These are phyloP conservation scores for Hylia prasina DNA, from an alignment of 2,113 vertebrate species.

Conservation along the genomic window DNA sequence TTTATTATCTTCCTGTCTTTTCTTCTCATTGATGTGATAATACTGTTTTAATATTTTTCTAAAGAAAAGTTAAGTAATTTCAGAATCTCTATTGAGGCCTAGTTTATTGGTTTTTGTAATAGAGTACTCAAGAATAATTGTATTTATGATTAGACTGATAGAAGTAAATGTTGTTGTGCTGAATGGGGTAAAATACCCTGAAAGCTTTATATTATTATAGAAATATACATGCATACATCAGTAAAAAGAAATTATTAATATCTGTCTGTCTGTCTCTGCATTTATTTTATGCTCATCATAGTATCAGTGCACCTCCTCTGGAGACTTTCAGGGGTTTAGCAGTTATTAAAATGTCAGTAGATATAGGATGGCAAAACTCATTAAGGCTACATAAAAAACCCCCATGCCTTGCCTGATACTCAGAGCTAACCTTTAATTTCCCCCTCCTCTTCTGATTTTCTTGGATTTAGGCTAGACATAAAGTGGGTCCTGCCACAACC, in stretches of 20 bases:
- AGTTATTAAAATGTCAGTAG: slow-evolving; percentile 58
- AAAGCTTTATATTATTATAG: slow-evolving; percentile 58
- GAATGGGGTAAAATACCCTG: slow-evolving; percentile 63
- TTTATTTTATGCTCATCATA: slow-evolving; percentile 60
- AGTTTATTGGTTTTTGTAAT: slow-evolving; percentile 80
- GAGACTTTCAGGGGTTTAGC: slow-evolving; percentile 49
- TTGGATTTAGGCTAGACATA: neutral
- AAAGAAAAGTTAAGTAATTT: slow-evolving; percentile 83
- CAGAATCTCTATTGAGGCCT: slow-evolving; percentile 76
- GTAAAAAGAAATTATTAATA: slow-evolving; percentile 54
- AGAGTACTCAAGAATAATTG: slow-evolving; percentile 80
- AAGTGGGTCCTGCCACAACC: neutral
- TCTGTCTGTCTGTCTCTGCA: slow-evolving; percentile 61
- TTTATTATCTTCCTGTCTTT: slow-evolving; percentile 84
- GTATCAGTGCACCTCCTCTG: slow-evolving; percentile 19
- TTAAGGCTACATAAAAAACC: slow-evolving; percentile 2
- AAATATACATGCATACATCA: slow-evolving; percentile 27
- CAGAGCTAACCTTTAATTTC: slow-evolving; percentile 3
- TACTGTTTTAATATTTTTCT: slow-evolving; percentile 83
- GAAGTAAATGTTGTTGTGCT: slow-evolving; percentile 65
- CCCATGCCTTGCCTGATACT: neutral
- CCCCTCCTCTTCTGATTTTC: neutral
- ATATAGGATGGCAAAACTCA: slow-evolving; percentile 38
- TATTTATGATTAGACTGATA: slow-evolving; percentile 77
- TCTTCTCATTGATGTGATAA: slow-evolving; percentile 82